Evolutionary conservation across 2,113 vertebrate genomes (phyloP).

Genomic region (Hydrochoerus hydrochaeris): DNA sequence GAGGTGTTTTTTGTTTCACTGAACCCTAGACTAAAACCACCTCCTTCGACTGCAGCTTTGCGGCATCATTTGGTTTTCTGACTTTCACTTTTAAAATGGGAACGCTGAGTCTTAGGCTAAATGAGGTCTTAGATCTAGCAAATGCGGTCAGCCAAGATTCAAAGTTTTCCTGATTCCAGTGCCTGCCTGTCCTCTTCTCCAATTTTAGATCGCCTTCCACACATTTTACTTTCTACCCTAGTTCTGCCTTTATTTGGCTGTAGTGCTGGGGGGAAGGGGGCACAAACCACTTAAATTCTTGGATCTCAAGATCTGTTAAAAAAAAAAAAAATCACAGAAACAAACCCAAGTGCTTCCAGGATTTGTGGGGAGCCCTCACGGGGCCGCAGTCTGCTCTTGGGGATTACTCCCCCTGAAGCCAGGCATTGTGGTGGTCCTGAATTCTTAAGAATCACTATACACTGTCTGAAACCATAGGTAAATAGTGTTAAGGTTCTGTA

Average conservation of each 20-base stretch:
- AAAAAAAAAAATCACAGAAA: background rate
- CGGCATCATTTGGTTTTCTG: background rate
- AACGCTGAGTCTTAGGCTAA: background rate
- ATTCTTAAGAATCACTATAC: background rate
- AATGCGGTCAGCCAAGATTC: background rate
- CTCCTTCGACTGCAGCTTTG: background rate
- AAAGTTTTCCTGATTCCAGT: background rate
- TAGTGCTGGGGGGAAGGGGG: background rate
- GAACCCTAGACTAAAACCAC: background rate
- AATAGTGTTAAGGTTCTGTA: background rate
- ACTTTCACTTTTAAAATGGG: background rate
- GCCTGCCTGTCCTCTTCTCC: background rate
- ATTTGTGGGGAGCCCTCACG: background rate
- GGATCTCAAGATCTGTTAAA: background rate
- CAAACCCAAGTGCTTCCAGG: background rate
- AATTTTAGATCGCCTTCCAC: background rate
- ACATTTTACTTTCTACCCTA: background rate
- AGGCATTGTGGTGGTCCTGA: background rate
- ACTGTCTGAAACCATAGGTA: background rate
- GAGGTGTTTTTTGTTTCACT: background rate
- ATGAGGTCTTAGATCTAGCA: background rate
- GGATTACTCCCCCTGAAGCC: background rate
- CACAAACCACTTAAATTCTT: background rate
- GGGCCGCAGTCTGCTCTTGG: background rate
- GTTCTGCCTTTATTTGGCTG: background rate